Percentiles rank a stretch among this genome's conserved stretches.
Evolutionary conservation across 2,888 invertebrate species (phyloP).

Genomic region (Chymomyza caudatula): DNA sequence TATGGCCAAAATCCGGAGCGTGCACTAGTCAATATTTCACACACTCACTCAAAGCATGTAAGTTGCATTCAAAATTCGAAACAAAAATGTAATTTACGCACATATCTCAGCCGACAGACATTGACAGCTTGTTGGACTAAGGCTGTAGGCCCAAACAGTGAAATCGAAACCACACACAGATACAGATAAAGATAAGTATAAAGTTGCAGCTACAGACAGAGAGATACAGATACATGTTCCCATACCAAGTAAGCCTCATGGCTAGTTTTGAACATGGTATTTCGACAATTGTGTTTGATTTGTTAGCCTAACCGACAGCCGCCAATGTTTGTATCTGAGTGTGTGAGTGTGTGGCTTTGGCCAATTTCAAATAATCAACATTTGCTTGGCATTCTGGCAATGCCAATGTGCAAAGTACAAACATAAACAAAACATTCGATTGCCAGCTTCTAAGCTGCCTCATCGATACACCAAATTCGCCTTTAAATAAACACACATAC

Average conservation of each 20-base stretch:
- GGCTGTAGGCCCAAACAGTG: neutral
- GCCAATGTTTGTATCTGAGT: slow-evolving; percentile 28
- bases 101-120: neutral
- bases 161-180: neutral
- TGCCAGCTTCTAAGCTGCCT: too few species aligned
- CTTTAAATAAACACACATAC: slow-evolving; percentile 47
- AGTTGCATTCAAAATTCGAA: neutral
- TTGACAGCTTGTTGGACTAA: neutral
- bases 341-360: slow-evolving; percentile 25
- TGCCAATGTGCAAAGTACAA: slow-evolving; percentile 42
- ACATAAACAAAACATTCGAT: slow-evolving; percentile 43
- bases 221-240: neutral
- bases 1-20: neutral
- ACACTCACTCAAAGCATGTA: neutral
- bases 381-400: slow-evolving; percentile 46
- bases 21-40: neutral
- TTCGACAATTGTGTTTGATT: slow-evolving; percentile 39
- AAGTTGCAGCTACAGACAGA: too few species aligned
- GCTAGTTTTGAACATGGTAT: slow-evolving; percentile 51
- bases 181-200: too few species aligned
- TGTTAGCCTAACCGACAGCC: neutral
- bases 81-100: slow-evolving; percentile 32
- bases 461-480: neutral
- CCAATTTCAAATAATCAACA: slow-evolving; percentile 50
- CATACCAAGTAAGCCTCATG: slow-evolving; percentile 1